Base-by-base conservation (phyloP, 2,888 invertebrate species). In the Andrena praecox region DNA sequence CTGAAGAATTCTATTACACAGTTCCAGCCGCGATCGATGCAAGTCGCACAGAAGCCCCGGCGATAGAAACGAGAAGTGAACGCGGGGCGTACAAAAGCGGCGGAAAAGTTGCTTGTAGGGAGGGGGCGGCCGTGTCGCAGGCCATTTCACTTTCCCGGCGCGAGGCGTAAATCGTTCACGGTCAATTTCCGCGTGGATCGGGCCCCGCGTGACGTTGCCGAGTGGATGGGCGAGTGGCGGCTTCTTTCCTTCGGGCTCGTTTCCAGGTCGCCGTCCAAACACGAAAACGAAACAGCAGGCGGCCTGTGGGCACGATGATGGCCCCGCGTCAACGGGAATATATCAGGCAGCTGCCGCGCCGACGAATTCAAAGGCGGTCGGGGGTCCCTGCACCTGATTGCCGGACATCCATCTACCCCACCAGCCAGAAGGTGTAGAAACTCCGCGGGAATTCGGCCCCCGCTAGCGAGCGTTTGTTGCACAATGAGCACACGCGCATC, bases 311-410 rank as follows among this genome's bases (percentile, higher is more conserved):
- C 85, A 29, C 72, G 86, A 73, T 82, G 88, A 88, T 69, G 86
- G 77, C 31, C 63, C 73, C 68, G 77, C 82, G 86, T 88, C 88
- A 84, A 86, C 86, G 82, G 52, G 84, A 76, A 79, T 80, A 80
- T 56, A 82, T 86, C 88, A 77, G 73, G 66, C 87, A 85, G 87
- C 77, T 87, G 87, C 86, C 72, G 77, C 64, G 52, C 75, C 70
- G 67, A 81, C 77, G 78, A 77, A 84, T 84, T 80, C 80, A 79
- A 85, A 87, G 84, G 66, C 86, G 56, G 85, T 83, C 54, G 88
- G 82, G 86, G 77, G 88, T 88, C 88, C 27, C 66, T 80, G 80
- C 89, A 89, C 87, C 89, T 89, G 91, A 90, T 90, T 86, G 86
- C 89, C 77, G 89, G 85, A 88, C 91, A 90, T 91, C 88, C 85